phyloP scores from a whole-genome alignment of 2,113 vertebrate species.

The Pipra filicauda region DNA sequence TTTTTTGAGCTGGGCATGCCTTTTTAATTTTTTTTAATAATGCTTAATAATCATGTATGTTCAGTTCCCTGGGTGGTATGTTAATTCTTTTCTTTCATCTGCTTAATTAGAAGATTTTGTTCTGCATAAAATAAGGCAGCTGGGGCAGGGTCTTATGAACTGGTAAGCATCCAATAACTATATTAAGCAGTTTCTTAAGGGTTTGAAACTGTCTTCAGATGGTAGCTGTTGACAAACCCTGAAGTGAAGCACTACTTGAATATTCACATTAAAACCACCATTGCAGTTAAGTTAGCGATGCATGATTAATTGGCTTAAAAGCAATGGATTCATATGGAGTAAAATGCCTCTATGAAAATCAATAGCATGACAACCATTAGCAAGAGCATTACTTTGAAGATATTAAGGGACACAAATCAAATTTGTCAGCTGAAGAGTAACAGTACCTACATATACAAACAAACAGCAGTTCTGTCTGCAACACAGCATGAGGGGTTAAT shows the following conservation, averaged over 20 bases:
- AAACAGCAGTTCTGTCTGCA: background rate
- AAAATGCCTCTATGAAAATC: conserved; percentile 73
- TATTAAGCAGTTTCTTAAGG: conserved; percentile 39
- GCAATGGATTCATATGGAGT: conserved; percentile 43
- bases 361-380: conserved; percentile 69
- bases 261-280: conserved; percentile 37
- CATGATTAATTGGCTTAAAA: conserved; percentile 60
- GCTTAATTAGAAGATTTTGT: conserved; percentile 62
- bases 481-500: background rate
- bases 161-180: conserved; percentile 44
- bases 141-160: conserved; percentile 45
- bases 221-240: conserved; percentile 41
- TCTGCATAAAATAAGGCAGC: conserved; percentile 35
- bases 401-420: conserved; percentile 69
- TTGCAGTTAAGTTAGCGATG: background rate
- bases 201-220: conserved; percentile 44
- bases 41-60: conserved; percentile 46
- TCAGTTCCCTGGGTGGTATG: conserved; percentile 54
- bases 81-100: conserved; percentile 50
- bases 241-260: conserved; percentile 25
- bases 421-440: conserved; percentile 38
- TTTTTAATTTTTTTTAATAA: background rate
- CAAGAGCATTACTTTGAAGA: conserved; percentile 60
- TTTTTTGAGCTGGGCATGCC: background rate
- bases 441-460: background rate